These are phyloP conservation scores for Desmodus rotundus DNA, from an alignment of 2,113 vertebrate genomes.

Conservation along the genomic window DNA sequence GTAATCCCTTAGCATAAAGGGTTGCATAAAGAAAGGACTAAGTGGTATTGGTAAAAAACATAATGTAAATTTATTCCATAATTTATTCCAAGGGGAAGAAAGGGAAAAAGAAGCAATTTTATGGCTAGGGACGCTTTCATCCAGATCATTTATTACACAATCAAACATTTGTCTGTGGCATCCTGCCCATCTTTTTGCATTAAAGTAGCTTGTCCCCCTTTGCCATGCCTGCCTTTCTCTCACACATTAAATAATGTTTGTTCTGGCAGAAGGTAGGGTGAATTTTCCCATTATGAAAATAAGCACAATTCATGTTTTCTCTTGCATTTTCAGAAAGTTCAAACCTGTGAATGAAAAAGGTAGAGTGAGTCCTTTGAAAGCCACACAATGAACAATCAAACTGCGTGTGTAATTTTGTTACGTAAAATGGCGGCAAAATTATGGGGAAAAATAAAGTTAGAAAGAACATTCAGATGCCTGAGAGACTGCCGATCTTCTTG, in stretches of 20 bases:
- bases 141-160: conserved; percentile 11
- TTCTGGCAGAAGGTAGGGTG: conserved; percentile 25
- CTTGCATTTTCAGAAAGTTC: neutral
- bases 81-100: neutral
- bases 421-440: neutral
- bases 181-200: neutral
- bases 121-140: neutral
- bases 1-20: neutral
- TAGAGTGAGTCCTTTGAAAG: neutral
- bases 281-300: conserved; percentile 56
- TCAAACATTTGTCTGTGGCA: neutral
- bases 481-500: neutral
- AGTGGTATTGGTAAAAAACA: neutral
- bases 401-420: neutral
- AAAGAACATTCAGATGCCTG: neutral
- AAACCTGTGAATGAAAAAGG: conserved; percentile 45
- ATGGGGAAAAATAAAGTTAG: neutral
- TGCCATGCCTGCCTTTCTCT: conserved; percentile 28
- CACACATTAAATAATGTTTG: conserved; percentile 58
- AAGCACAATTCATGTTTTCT: conserved; percentile 61
- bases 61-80: no score
- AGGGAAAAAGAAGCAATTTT: neutral
- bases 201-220: conserved; percentile 6
- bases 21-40: neutral
- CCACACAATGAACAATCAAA: neutral